Conservation (phyloP, 2,797 vertebrate genomes). For the Luscinia megarhynchos region DNA sequence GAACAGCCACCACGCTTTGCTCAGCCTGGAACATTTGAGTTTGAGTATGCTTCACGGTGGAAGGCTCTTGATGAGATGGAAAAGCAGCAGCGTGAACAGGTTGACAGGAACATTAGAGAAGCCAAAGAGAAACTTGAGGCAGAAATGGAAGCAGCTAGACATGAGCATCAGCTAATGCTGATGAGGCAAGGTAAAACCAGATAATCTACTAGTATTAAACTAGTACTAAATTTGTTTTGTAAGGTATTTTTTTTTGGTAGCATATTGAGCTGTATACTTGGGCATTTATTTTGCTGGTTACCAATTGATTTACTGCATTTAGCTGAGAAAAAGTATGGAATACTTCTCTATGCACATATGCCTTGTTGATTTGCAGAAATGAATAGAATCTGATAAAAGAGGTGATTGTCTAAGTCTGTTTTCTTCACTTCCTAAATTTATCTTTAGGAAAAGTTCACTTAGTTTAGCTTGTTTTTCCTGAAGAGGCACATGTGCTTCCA, state of each 20-base stretch:
- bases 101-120: conserved; percentile 94
- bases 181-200: conserved; percentile 93
- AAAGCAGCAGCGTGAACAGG: conserved; percentile 94
- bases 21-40: conserved; percentile 98
- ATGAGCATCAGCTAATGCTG: conserved; percentile 97
- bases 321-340: not conserved
- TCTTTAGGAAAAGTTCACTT: not conserved
- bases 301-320: not conserved
- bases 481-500: not conserved
- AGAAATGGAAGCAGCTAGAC: conserved; percentile 97
- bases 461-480: not conserved
- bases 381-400: not conserved
- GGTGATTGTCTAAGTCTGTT: not conserved
- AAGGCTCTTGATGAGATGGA: conserved; percentile 98
- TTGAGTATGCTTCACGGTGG: conserved; percentile 97
- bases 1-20: conserved; percentile 93
- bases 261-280: not conserved
- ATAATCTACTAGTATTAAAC: not conserved
- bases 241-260: not conserved
- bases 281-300: not conserved
- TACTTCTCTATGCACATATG: not conserved
- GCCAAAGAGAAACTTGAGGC: conserved; percentile 97
- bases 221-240: not conserved
- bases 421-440: not conserved
- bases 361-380: not conserved